Conservation (phyloP, 2,888 invertebrate species). For the Drosophila picticornis region DNA sequence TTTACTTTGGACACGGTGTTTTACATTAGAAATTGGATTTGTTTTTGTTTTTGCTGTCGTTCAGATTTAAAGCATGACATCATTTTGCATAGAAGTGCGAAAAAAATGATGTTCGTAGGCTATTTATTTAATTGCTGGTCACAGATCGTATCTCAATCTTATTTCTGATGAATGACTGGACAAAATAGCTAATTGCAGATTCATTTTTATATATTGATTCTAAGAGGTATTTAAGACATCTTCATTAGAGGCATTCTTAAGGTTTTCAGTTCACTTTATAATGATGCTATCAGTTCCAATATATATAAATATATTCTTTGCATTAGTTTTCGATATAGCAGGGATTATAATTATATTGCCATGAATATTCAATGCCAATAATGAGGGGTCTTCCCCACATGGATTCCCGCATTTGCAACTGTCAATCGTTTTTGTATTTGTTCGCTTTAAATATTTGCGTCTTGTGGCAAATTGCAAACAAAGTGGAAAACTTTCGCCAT, state of each 20-base stretch:
- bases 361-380: slow-evolving; percentile 20
- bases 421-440: slow-evolving; percentile 25
- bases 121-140: background rate
- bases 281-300: background rate
- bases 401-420: slow-evolving; percentile 27
- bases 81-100: slow-evolving; percentile 22
- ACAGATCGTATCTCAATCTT: background rate
- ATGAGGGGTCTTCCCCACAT: slow-evolving; percentile 21
- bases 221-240: too few species aligned
- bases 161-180: slow-evolving; percentile 1
- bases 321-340: background rate
- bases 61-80: slow-evolving; percentile 31
- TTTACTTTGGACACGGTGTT: slow-evolving; percentile 14
- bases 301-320: background rate
- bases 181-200: background rate
- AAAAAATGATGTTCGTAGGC: slow-evolving; percentile 8
- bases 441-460: slow-evolving; percentile 26
- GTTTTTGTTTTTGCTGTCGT: background rate
- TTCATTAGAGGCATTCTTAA: background rate
- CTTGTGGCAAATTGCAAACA: slow-evolving; percentile 18
- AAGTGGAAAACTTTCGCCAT: slow-evolving; percentile 44
- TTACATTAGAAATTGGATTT: slow-evolving; percentile 21
- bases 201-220: background rate
- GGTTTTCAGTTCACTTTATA: background rate
- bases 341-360: background rate